phyloP scores from a whole-genome alignment of 2,888 invertebrate species.

The Myopa testacea region DNA sequence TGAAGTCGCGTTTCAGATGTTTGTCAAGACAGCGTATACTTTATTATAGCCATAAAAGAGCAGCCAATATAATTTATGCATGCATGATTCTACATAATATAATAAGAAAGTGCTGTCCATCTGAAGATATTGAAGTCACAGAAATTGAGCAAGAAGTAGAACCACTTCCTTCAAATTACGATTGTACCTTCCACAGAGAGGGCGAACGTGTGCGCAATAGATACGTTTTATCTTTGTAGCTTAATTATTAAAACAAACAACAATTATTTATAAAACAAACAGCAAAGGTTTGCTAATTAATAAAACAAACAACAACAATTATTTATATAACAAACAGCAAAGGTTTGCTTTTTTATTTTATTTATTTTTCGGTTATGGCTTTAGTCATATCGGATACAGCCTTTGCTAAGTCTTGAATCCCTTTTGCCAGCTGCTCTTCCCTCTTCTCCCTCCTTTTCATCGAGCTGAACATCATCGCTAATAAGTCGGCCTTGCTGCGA shows the following conservation, averaged over 20 bases:
- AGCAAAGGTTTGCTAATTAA: too few species aligned
- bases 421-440: too few species aligned
- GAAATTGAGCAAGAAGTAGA: neutral
- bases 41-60: conserved; percentile 37
- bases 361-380: too few species aligned
- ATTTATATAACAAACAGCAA: too few species aligned
- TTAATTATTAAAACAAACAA: neutral
- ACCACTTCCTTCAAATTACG: neutral
- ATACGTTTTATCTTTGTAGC: neutral
- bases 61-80: conserved; percentile 38
- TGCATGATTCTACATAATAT: conserved; percentile 39
- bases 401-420: too few species aligned
- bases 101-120: neutral
- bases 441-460: too few species aligned
- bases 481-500: too few species aligned
- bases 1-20: conserved; percentile 39
- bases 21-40: conserved; percentile 31
- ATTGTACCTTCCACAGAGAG: neutral
- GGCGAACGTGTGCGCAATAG: neutral
- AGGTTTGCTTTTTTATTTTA: too few species aligned
- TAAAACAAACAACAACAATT: too few species aligned
- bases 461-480: too few species aligned
- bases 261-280: too few species aligned
- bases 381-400: too few species aligned
- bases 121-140: neutral